Base-by-base conservation (phyloP, 1,140 invertebrate species). In the Hermetia illucens region DNA sequence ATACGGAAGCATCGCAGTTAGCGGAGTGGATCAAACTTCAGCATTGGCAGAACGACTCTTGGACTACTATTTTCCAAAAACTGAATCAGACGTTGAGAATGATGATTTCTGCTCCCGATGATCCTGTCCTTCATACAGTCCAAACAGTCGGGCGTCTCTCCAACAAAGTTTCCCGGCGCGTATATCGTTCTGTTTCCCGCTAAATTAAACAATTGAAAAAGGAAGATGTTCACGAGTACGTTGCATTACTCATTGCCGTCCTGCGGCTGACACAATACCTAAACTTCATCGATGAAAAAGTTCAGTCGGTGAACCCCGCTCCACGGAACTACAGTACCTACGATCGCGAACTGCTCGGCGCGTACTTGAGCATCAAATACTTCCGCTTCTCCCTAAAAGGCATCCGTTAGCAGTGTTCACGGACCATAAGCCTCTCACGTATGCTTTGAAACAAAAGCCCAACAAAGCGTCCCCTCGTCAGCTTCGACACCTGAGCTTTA, bases 141-240 rank as follows among this genome's bases (percentile, higher is more conserved):
- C 75, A 79, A 61, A 79, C 76, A 0, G 72, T 81, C 19, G 75
- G 77, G 3, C 63, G 72, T 12, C 61, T 81, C 39, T 79, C 76
- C 25, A 74, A 75, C 42, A 79, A 79, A 59, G 70, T 76, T 16
- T 71, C 75, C 21, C 64, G 72, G 21, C 65, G 78, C 22, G 69
- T 80, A 25, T 79, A 77, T 64, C 52, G 68, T 39, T 71, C 74
- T 53, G 66, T 78, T 32, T 63, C 72, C 19, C 50, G 56, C 36
- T 71, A 74, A 43, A 60, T 79, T 49, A 65, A 67, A 40, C 65
- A 66, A 18, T 55, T 78, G 4, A 67, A 65, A 27, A 63, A 61
- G 21, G 64, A 68, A 46, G 70, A 75, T 47, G 59, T 77, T n/a
- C 72, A 68, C 40, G 62, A 66, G 20, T 78, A 78, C 48, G 50